These are phyloP conservation scores for Timema podura DNA, from an alignment of 2,888 invertebrate genomes.

Conservation along the genomic window DNA sequence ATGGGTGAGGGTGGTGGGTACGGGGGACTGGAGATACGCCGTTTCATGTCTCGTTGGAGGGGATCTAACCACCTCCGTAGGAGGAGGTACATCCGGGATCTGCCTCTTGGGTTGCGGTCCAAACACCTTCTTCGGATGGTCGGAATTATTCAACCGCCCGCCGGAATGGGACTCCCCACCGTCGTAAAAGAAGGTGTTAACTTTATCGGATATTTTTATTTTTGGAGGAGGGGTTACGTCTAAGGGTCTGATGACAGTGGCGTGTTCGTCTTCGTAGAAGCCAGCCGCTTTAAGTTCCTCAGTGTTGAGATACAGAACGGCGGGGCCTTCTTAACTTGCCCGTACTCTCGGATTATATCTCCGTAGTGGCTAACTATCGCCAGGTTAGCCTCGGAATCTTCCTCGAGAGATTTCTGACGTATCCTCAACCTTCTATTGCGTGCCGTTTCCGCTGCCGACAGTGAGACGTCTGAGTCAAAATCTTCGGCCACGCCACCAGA, in stretches of 20 bases:
- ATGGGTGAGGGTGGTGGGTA: neutral
- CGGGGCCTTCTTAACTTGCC: constrained; percentile 55
- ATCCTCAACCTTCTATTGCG: constrained; percentile 41
- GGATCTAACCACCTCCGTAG: neutral
- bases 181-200: neutral
- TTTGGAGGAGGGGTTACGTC: neutral
- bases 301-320: constrained; percentile 55
- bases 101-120: constrained; percentile 6
- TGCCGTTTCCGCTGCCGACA: constrained; percentile 43
- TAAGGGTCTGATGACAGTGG: neutral
- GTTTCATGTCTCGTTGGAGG: neutral
- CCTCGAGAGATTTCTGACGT: constrained; percentile 40
- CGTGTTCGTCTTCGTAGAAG: constrained; percentile 45
- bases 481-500: constrained; percentile 22
- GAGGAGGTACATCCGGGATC: neutral
- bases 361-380: constrained; percentile 76
- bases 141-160: too few relatives aligned
- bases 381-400: constrained; percentile 59
- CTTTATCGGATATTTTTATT: neutral
- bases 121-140: constrained; percentile 1
- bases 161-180: too few relatives aligned
- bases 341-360: constrained; percentile 70
- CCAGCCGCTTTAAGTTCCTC: constrained; percentile 59
- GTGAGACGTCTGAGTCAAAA: constrained; percentile 17
- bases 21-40: neutral